A percentile compares a stretch with the other conserved stretches of the same genome.
Conservation (phyloP, 2,888 invertebrate species). For the Scrobipalpa atriplicella region DNA sequence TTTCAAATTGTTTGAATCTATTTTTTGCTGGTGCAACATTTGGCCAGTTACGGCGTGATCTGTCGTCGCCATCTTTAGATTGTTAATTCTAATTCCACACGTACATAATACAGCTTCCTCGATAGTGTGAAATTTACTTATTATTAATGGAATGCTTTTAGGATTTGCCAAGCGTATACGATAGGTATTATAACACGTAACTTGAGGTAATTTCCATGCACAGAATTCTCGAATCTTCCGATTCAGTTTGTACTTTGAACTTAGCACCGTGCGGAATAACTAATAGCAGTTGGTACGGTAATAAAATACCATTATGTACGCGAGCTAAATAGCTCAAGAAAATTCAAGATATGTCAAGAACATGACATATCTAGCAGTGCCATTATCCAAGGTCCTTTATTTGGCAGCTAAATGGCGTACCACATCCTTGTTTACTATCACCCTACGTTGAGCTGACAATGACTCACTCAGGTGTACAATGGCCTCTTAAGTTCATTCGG, state of each 20-base stretch:
- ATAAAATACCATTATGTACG: too few species aligned
- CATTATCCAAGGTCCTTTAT: slow-evolving; percentile 20
- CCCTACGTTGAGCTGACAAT: slow-evolving; percentile 6
- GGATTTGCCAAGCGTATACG: neutral
- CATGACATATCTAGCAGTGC: neutral
- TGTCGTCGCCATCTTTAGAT: slow-evolving; percentile 8
- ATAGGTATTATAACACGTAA: neutral
- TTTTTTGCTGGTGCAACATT: neutral
- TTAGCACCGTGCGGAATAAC: neutral
- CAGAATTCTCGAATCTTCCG: neutral
- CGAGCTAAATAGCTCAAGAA: too few species aligned
- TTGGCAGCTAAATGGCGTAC: slow-evolving; percentile 23
- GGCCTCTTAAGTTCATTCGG: slow-evolving; percentile 21
- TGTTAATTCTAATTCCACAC: neutral
- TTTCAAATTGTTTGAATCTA: neutral
- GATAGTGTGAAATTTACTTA: neutral
- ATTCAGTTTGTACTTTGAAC: neutral
- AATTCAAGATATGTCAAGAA: too few species aligned
- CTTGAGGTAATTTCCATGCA: neutral
- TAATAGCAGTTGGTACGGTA: too few species aligned
- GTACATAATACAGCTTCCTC: slow-evolving; percentile 18
- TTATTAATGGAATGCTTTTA: slow-evolving; percentile 3
- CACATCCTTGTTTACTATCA: slow-evolving; percentile 30
- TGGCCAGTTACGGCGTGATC: slow-evolving; percentile 8
- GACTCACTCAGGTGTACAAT: slow-evolving; percentile 25